phyloP scores from a whole-genome alignment of 2,797 vertebrate species.

The Aphelocoma californica region DNA sequence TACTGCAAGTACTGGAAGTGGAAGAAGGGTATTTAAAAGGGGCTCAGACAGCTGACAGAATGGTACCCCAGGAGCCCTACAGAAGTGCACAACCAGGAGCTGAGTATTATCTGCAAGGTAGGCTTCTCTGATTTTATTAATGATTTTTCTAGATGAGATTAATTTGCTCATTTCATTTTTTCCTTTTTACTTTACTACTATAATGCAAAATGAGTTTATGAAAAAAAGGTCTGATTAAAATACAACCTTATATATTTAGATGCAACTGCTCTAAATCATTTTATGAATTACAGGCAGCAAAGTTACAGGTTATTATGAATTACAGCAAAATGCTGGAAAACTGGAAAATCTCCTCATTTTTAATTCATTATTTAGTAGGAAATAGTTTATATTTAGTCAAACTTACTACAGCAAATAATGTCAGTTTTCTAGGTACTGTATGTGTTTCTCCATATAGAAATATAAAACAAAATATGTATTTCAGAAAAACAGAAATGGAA shows the following conservation, averaged over 20 bases:
- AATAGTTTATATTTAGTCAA: background rate
- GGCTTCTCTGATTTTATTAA: background rate
- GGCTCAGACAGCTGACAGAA: background rate
- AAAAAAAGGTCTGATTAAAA: background rate
- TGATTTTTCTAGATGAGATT: background rate
- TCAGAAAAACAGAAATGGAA: background rate
- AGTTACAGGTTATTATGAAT: background rate
- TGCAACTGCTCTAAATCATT: background rate
- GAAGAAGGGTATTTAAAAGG: constrained; percentile 51
- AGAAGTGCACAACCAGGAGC: background rate
- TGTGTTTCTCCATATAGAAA: background rate
- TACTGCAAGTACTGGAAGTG: background rate
- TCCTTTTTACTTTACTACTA: background rate
- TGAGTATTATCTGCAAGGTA: constrained; percentile 1
- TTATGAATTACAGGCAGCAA: background rate
- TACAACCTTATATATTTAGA: background rate
- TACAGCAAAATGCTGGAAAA: background rate
- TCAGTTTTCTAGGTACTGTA: background rate
- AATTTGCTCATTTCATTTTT: background rate
- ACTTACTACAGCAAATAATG: background rate
- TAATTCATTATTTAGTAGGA: background rate
- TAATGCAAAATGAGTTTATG: background rate
- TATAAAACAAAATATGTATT: background rate
- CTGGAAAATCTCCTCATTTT: background rate
- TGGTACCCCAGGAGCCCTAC: background rate